phyloP scores from a whole-genome alignment of 2,888 invertebrate genomes.

The Hirtodrosophila duncani region DNA sequence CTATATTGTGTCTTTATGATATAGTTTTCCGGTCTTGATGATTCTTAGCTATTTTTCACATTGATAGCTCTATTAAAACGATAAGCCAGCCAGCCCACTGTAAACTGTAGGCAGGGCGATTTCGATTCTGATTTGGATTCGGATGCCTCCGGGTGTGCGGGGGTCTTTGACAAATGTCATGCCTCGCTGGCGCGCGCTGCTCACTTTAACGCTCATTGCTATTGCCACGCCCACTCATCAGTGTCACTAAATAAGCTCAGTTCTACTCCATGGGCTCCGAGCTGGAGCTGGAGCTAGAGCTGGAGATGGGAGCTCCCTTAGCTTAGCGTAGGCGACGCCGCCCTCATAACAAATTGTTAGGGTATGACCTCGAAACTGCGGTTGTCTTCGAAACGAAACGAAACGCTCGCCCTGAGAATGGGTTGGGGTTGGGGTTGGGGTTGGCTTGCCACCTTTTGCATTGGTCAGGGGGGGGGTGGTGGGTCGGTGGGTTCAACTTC shows the following conservation, averaged over 20 bases:
- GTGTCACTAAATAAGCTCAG: slow-evolving; percentile 43
- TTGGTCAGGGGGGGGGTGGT: background rate
- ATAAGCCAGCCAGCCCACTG: no score
- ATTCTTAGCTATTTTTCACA: no score
- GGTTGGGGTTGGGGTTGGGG: background rate
- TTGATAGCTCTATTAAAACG: no score
- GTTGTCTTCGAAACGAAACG: slow-evolving; percentile 61
- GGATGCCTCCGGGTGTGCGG: no score
- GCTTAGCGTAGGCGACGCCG: slow-evolving; percentile 5
- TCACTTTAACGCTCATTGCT: slow-evolving; percentile 71
- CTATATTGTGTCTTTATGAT: no score
- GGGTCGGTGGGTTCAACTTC: slow-evolving; percentile 9
- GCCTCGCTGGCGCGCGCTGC: slow-evolving; percentile 61
- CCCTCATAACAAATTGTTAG: slow-evolving; percentile 68
- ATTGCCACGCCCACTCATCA: slow-evolving; percentile 71
- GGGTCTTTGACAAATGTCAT: slow-evolving; percentile 54
- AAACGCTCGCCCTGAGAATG: background rate
- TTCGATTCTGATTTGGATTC: no score
- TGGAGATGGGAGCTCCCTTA: no score
- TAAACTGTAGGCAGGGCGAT: no score
- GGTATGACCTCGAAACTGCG: slow-evolving; percentile 67
- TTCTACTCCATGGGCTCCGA: background rate
- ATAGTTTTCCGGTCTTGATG: no score
- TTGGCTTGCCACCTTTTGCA: no score
- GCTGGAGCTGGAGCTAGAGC: no score